Evolutionary conservation across 2,888 invertebrate genomes (phyloP).

Genomic region (Morpho helenor): DNA sequence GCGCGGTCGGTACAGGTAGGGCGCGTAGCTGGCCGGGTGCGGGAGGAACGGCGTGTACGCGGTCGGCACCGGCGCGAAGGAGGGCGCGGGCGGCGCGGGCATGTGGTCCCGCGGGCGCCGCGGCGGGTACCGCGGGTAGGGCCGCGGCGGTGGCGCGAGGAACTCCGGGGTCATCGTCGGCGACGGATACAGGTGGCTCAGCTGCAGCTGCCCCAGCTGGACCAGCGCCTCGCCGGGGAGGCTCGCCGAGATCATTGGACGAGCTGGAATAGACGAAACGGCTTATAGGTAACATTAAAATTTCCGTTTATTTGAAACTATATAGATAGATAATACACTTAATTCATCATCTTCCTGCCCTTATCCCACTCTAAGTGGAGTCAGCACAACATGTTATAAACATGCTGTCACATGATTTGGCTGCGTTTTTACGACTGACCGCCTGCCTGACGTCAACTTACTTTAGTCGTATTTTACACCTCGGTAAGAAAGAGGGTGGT

Average conservation of each 20-base stretch:
- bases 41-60: constrained; percentile 68
- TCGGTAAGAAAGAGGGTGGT: too few species aligned
- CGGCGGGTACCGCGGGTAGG: constrained; percentile 75
- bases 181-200: constrained; percentile 75
- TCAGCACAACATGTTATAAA: too few species aligned
- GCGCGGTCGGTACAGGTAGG: constrained; percentile 64
- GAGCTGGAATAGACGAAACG: constrained; percentile 53
- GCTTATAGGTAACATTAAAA: too few species aligned
- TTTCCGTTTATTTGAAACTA: too few species aligned
- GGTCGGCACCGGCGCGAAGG: constrained; percentile 50
- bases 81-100: constrained; percentile 52
- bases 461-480: too few species aligned
- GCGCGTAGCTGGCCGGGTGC: constrained; percentile 62
- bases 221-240: constrained; percentile 82
- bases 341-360: too few species aligned
- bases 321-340: too few species aligned
- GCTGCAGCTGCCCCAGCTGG: constrained; percentile 77
- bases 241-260: constrained; percentile 84
- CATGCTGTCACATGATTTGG: too few species aligned
- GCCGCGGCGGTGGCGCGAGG: constrained; percentile 83
- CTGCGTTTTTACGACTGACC: too few species aligned
- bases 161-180: constrained; percentile 80
- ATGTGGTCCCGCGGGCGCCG: constrained; percentile 56
- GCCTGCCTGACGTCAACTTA: too few species aligned
- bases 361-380: too few species aligned